Evolutionary conservation across 2,113 vertebrate genomes (phyloP).

Genomic region (Sylvilagus bachmani): DNA sequence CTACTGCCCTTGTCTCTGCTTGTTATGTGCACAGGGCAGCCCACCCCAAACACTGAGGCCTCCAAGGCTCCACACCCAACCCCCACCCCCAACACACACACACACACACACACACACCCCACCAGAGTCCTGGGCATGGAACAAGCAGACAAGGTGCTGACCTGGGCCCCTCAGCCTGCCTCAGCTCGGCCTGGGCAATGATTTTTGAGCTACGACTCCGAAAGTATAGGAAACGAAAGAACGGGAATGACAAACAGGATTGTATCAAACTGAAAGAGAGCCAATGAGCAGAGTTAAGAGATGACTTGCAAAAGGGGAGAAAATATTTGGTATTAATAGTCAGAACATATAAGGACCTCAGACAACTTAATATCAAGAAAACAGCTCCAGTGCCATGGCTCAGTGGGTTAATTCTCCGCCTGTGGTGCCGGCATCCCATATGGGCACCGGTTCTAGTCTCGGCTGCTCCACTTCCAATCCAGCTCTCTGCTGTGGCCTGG

Average conservation of each 20-base stretch:
- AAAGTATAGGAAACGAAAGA: background rate
- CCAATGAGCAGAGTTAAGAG: background rate
- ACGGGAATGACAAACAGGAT: background rate
- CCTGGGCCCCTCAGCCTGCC: background rate
- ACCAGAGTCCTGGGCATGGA: too few relatives aligned
- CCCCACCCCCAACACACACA: too few relatives aligned
- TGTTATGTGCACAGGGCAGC: background rate
- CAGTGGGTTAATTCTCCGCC: too few relatives aligned
- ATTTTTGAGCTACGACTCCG: background rate
- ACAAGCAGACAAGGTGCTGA: background rate
- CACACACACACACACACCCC: too few relatives aligned
- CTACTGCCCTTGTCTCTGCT: background rate
- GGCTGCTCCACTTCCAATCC: too few relatives aligned
- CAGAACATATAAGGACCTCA: background rate
- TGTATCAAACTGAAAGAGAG: background rate
- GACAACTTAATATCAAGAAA: background rate
- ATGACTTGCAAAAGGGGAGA: too few relatives aligned
- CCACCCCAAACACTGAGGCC: too few relatives aligned
- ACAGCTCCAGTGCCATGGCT: too few relatives aligned
- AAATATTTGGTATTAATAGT: background rate
- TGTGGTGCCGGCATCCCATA: too few relatives aligned
- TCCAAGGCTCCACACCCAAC: background rate
- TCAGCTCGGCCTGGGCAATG: background rate
- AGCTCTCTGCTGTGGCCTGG: too few relatives aligned
- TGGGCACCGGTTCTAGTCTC: too few relatives aligned